Conservation (phyloP, 2,113 vertebrate genomes). For the Catharus fuscescens region DNA sequence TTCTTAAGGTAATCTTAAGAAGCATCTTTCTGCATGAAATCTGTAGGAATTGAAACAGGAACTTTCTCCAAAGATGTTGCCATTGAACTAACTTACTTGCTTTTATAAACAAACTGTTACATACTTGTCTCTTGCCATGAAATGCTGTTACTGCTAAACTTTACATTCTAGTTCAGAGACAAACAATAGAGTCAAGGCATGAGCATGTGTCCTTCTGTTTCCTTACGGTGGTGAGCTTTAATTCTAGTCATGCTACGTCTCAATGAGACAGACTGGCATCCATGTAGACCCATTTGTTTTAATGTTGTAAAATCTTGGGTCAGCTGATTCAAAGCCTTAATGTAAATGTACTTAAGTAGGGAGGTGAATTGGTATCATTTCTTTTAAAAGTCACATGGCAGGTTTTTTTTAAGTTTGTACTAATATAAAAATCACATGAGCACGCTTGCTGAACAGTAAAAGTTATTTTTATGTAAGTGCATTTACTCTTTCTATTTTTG, state of each 20-base stretch:
- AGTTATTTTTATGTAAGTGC: constrained; percentile 68
- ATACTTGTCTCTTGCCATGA: constrained; percentile 73
- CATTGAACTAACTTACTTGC: constrained; percentile 37
- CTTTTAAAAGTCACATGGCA: constrained; percentile 35
- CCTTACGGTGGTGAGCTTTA: constrained; percentile 79
- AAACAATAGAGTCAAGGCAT: constrained; percentile 41
- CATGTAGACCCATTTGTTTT: constrained; percentile 48
- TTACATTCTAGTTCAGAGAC: constrained; percentile 53
- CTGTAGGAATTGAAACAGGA: constrained; percentile 57
- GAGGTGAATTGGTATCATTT: constrained; percentile 56
- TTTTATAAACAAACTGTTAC: constrained; percentile 66
- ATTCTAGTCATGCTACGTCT: constrained; percentile 56
- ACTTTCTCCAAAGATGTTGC: constrained; percentile 79
- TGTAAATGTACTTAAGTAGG: constrained; percentile 73
- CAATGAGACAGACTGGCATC: constrained; percentile 54
- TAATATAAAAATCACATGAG: constrained; percentile 68
- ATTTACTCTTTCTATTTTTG: constrained; percentile 69
- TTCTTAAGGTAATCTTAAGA: constrained; percentile 71
- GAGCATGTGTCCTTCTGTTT: constrained; percentile 69
- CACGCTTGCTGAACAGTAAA: constrained; percentile 71
- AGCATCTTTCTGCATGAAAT: constrained; percentile 75
- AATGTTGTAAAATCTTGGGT: constrained; percentile 69
- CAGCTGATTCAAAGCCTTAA: constrained; percentile 82
- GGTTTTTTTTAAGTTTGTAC: constrained; percentile 63
- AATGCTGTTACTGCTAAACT: constrained; percentile 66